Conservation (phyloP, 2,888 invertebrate species). For the Conops quadrifasciatus region DNA sequence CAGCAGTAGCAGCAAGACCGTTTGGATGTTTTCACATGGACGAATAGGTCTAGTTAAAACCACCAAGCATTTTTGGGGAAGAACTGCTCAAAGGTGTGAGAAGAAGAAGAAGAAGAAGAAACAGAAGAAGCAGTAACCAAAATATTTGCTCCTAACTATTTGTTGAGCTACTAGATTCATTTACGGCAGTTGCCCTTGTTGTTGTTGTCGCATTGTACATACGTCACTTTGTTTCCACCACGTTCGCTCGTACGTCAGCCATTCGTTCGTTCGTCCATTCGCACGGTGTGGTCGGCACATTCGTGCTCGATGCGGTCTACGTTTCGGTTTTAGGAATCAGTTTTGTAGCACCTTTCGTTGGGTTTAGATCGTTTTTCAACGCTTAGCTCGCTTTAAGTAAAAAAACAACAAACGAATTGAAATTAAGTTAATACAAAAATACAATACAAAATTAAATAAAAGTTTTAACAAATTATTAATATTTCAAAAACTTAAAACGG, state of each 20-base stretch:
- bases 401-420: conserved; percentile 24
- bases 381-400: conserved; percentile 32
- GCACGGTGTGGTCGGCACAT: conserved; percentile 22
- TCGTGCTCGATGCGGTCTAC: conserved; percentile 24
- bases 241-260: conserved; percentile 31
- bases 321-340: conserved; percentile 49
- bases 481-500: background rate
- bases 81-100: background rate
- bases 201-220: conserved; percentile 30
- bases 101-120: conserved; percentile 7
- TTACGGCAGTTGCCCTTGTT: conserved; percentile 8
- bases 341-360: conserved; percentile 61
- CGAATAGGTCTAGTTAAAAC: no score
- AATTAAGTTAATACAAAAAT: conserved; percentile 26
- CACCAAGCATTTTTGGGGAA: no score
- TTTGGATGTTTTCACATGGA: no score
- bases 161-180: background rate
- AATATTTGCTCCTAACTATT: background rate
- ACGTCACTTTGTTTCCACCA: conserved; percentile 39
- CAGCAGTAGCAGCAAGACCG: no score
- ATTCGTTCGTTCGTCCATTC: conserved; percentile 26
- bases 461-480: conserved; percentile 16
- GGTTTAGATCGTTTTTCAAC: conserved; percentile 53
- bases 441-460: conserved; percentile 41
- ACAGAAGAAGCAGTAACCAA: conserved; percentile 32